These are phyloP conservation scores for Dicentrarchus labrax DNA, from an alignment of 2,113 vertebrate genomes.

Conservation along the genomic window DNA sequence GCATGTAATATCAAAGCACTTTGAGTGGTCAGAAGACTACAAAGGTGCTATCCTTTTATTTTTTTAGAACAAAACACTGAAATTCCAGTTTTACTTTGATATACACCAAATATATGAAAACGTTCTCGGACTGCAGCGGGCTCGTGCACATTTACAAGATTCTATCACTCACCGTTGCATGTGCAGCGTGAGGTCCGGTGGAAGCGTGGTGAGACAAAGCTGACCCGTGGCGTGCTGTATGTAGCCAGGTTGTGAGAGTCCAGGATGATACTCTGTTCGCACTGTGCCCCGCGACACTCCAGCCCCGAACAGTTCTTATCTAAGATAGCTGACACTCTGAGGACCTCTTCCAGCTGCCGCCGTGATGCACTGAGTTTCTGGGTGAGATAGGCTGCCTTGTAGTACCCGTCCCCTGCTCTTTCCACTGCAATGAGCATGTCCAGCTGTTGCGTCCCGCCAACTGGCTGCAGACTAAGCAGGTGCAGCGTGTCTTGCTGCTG, in stretches of 20 bases:
- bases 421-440: slow-evolving; percentile 95
- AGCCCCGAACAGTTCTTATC: slow-evolving; percentile 98
- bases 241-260: slow-evolving; percentile 94
- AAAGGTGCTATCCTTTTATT: too few relatives aligned
- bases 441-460: slow-evolving; percentile 91
- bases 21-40: too few relatives aligned
- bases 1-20: too few relatives aligned
- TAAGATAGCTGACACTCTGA: slow-evolving; percentile 92
- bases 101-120: background rate
- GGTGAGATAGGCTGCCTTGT: slow-evolving; percentile 94
- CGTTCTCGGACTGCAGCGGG: background rate
- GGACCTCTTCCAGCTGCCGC: slow-evolving; percentile 91
- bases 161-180: slow-evolving; percentile 89
- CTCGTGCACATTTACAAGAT: background rate
- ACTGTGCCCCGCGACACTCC: slow-evolving; percentile 94
- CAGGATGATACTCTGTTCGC: slow-evolving; percentile 91
- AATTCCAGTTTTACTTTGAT: too few relatives aligned
- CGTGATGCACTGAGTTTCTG: slow-evolving; percentile 94
- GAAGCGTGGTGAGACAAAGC: slow-evolving; percentile 96
- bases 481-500: slow-evolving; percentile 91
- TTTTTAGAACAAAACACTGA: too few relatives aligned
- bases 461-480: slow-evolving; percentile 95
- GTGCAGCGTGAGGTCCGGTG: slow-evolving; percentile 92
- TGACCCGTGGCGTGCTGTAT: slow-evolving; percentile 94
- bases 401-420: slow-evolving; percentile 88